Evolutionary conservation across 2,888 invertebrate species (phyloP).

Genomic region (Pristionchus arcanus): DNA sequence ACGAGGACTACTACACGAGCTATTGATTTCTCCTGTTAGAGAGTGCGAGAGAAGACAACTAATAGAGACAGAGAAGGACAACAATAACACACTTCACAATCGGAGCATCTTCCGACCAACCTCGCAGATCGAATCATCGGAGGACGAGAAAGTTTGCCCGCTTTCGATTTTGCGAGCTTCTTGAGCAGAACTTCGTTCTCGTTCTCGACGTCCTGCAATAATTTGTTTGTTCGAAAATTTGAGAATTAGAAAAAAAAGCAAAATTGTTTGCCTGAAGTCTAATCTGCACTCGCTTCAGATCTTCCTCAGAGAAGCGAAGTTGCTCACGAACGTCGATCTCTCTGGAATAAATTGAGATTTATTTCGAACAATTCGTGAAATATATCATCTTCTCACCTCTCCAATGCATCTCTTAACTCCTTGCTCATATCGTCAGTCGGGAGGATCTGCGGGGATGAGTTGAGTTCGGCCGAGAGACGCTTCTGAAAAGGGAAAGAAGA

Average conservation of each 20-base stretch:
- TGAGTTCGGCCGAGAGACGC: slow-evolving; percentile 69
- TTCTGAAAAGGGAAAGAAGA: slow-evolving; percentile 59
- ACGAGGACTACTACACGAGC: neutral
- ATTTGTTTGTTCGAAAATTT: neutral
- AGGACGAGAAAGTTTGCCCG: slow-evolving; percentile 85
- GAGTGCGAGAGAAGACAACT: neutral
- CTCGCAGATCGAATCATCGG: slow-evolving; percentile 71
- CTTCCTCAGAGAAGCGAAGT: slow-evolving; percentile 92
- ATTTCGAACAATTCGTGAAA: neutral
- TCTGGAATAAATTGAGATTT: neutral
- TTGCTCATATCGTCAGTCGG: slow-evolving; percentile 59
- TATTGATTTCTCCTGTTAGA: neutral
- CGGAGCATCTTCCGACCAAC: slow-evolving; percentile 66
- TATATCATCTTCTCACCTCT: slow-evolving; percentile 84
- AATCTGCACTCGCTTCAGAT: slow-evolving; percentile 84
- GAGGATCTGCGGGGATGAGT: slow-evolving; percentile 61
- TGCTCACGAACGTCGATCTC: slow-evolving; percentile 96
- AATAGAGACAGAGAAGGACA: neutral
- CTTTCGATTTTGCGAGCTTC: slow-evolving; percentile 90
- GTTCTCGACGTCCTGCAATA: slow-evolving; percentile 89
- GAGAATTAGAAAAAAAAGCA: no score
- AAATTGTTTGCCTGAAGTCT: slow-evolving; percentile 71
- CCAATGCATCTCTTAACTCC: slow-evolving; percentile 90
- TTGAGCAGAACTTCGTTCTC: slow-evolving; percentile 96
- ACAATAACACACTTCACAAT: slow-evolving; percentile 65